Evolutionary conservation across 2,113 vertebrate genomes (phyloP).

Genomic region (Eurypyga helias): DNA sequence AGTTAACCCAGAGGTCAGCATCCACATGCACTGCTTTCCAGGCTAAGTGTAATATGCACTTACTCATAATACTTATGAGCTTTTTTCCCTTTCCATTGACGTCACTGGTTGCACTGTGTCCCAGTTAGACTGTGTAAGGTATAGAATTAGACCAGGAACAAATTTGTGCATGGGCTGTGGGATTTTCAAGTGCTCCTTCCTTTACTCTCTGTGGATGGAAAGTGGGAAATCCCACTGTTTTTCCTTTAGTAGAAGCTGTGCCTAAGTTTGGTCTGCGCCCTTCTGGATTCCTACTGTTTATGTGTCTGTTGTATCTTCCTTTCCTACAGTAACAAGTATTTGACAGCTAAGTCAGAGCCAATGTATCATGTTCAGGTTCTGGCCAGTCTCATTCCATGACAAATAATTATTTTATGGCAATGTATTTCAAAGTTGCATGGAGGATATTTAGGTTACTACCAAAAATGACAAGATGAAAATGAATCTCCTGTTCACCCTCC

Average conservation of each 20-base stretch:
- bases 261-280: background rate
- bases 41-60: background rate
- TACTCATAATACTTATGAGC: background rate
- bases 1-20: background rate
- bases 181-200: background rate
- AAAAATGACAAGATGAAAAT: conserved; percentile 35
- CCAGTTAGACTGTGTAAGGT: background rate
- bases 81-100: background rate
- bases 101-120: background rate
- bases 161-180: background rate
- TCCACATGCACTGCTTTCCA: background rate
- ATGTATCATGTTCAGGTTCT: background rate
- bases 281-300: background rate
- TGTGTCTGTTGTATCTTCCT: background rate
- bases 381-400: background rate
- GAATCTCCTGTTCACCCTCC: conserved; percentile 16
- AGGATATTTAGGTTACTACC: conserved; percentile 31
- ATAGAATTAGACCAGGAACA: background rate
- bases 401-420: conserved; percentile 15
- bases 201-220: background rate
- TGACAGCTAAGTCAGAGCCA: conserved; percentile 51
- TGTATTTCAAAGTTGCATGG: background rate
- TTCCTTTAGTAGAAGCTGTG: background rate
- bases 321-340: conserved; percentile 38
- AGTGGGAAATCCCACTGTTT: background rate